Base-by-base conservation (phyloP, 1,140 invertebrate species). In the Atopsyche davidsoni region DNA sequence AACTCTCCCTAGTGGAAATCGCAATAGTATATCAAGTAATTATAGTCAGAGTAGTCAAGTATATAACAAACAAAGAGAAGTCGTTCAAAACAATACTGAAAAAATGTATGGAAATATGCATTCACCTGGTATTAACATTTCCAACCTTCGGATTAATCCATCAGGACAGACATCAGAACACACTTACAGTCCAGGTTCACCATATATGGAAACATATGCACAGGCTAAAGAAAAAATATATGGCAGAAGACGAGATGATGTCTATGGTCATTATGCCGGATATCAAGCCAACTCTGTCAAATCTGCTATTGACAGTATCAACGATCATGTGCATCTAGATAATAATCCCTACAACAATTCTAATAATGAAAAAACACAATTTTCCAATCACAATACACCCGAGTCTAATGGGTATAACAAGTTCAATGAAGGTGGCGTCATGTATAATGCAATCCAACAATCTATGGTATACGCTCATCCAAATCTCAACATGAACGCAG, bases 191-290 rank as follows among this genome's bases (percentile, higher is more conserved):
- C 65, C 45, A 65, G 67, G 61, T 69, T 64, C 57, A 63, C 62
- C 55, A 62, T 66, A 50, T 60, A 61, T 54, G 53, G 68, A 71
- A 52, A 61, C 54, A 22, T 72, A 70, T 62, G 50, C 64, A 13
- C 65, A 63, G 55, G 60, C 64, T 16, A 67, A 69, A 57, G 69
- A 74, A 42, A 72, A 73, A 62, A 61, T 65, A 25, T 73, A 67
- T 62, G 62, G 58, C 24, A 64, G 64, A 48, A 58, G 65, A 45
- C 68, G 68, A 58, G 68, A 67, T 58, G 66, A 72, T 60, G 55
- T 64, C 19, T 73, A 71, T 55, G 66, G 62, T 47, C 69, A 71
- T 56, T 67, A 69, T 51, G 57, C 64, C 3, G 65, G 65, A 59
- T 63, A 59, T 21, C 42, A 66, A 57, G 38, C 61, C 61, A 41